Percentiles rank a stretch among this genome's conserved stretches.
These are phyloP conservation scores for Pandemis heparana DNA, from an alignment of 2,888 invertebrate genomes.

Conservation along the genomic window DNA sequence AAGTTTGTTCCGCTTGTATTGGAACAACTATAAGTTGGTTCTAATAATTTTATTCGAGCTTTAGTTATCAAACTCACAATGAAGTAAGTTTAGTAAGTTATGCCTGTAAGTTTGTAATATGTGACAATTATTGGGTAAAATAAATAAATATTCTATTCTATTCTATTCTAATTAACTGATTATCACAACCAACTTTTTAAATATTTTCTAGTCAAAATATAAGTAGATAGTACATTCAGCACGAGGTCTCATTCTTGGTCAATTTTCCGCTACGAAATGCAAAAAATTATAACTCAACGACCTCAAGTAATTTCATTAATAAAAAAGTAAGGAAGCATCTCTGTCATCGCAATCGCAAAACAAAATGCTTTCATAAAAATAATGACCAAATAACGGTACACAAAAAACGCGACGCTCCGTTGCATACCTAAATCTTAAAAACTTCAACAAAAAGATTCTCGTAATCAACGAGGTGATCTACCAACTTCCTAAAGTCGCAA, in stretches of 20 bases:
- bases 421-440: slow-evolving; percentile 68
- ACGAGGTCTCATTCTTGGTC: neutral
- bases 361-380: slow-evolving; percentile 64
- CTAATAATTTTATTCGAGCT: neutral
- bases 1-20: slow-evolving; percentile 1
- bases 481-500: slow-evolving; percentile 74
- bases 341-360: slow-evolving; percentile 63
- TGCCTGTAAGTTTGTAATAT: no score
- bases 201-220: neutral
- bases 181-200: neutral
- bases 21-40: neutral
- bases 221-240: neutral
- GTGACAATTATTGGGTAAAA: no score
- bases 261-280: neutral
- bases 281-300: slow-evolving; percentile 6
- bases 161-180: no score
- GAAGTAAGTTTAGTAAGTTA: no score
- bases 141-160: no score
- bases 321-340: slow-evolving; percentile 48
- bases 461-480: slow-evolving; percentile 82
- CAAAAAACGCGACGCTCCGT: slow-evolving; percentile 69
- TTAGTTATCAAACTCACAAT: no score
- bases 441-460: slow-evolving; percentile 77
- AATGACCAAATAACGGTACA: slow-evolving; percentile 62
- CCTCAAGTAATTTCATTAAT: slow-evolving; percentile 23